A percentile compares a stretch with the other conserved stretches of the same genome.
phyloP scores from a whole-genome alignment of 2,797 vertebrate genomes.

The Spheniscus humboldti region DNA sequence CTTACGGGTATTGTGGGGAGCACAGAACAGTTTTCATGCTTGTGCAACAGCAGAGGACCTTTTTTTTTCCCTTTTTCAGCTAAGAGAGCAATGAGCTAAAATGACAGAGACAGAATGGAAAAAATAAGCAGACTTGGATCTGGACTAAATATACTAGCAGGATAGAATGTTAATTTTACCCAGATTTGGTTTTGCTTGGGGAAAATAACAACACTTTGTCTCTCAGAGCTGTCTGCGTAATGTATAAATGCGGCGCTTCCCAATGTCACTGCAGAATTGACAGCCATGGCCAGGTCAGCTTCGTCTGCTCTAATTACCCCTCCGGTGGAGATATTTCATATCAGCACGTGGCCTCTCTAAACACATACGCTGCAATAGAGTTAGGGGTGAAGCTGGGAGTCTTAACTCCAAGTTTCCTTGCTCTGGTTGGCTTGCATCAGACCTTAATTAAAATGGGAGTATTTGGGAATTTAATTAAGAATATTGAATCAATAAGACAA shows the following conservation, averaged over 20 bases:
- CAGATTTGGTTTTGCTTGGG: constrained; percentile 26
- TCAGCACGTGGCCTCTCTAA: background rate
- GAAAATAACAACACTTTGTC: background rate
- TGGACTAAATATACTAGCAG: constrained; percentile 12
- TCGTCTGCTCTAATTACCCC: background rate
- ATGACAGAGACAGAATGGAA: constrained; percentile 33
- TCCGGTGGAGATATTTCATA: background rate
- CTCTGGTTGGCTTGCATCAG: background rate
- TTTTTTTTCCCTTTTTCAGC: background rate
- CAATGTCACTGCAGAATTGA: background rate
- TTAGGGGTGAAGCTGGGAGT: background rate
- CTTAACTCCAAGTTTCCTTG: background rate
- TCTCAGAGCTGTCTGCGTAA: background rate
- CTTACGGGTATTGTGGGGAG: background rate
- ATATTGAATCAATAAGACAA: background rate
- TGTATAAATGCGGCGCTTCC: background rate
- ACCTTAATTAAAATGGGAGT: background rate
- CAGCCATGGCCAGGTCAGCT: background rate
- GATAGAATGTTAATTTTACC: constrained; percentile 43
- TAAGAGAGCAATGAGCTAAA: background rate
- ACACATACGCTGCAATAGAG: fast-evolving
- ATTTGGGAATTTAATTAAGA: background rate
- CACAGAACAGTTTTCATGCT: background rate
- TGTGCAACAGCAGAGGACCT: background rate
- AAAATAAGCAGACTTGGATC: constrained; percentile 27